A percentile compares a stretch with the other conserved stretches of the same genome.
Conservation (phyloP, 2,797 vertebrate species). For the Tragopan temminckii region DNA sequence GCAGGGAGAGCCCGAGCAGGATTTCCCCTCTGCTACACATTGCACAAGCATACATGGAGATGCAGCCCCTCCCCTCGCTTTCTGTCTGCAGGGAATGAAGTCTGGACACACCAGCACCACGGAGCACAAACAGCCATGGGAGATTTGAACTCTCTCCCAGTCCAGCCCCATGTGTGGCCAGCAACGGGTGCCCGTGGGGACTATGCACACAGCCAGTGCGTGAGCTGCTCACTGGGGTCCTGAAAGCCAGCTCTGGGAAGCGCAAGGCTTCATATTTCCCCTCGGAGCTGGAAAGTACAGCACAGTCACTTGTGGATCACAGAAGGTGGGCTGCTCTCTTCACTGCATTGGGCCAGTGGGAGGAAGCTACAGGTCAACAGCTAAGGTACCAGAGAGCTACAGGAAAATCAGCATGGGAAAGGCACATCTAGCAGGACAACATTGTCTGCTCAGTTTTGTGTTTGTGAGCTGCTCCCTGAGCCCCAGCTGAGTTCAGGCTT, state of each 20-base stretch:
- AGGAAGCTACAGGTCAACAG: background rate
- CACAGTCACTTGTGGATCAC: background rate
- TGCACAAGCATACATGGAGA: background rate
- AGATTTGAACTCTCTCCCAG: no score
- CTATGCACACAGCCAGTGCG: slow-evolving; percentile 9
- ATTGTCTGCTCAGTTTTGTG: background rate
- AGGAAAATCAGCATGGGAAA: background rate
- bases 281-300: background rate
- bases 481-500: background rate
- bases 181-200: background rate
- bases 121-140: background rate
- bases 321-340: background rate
- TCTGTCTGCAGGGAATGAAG: background rate
- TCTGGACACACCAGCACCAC: background rate
- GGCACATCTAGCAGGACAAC: background rate
- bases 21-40: background rate
- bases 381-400: background rate
- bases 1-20: background rate
- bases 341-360: background rate
- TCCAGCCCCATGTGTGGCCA: background rate
- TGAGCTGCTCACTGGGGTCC: background rate
- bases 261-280: background rate
- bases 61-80: background rate
- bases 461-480: background rate
- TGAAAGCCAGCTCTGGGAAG: background rate